Conservation (phyloP, 1,140 invertebrate genomes). For the Thaumetopoea pityocampa region DNA sequence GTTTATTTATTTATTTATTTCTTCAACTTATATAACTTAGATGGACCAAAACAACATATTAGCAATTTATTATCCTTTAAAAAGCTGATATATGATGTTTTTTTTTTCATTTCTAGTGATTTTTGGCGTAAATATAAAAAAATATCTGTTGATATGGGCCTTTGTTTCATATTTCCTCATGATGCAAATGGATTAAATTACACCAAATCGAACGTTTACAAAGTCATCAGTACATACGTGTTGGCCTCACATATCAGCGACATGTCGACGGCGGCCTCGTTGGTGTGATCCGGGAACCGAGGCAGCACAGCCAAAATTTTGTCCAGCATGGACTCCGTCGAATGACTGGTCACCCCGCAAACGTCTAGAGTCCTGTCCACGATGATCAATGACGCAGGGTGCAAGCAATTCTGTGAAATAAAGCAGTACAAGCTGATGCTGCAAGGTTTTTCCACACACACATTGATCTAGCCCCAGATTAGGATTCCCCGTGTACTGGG, state of each 20-base stretch:
- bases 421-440: not conserved
- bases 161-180: too few species aligned
- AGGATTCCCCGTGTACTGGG: too few species aligned
- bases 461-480: not conserved
- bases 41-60: too few species aligned
- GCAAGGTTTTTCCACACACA: not conserved
- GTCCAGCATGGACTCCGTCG: constrained; percentile 79
- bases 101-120: too few species aligned
- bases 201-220: not conserved
- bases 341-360: constrained; percentile 77
- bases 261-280: constrained; percentile 82
- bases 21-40: too few species aligned
- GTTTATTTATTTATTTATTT: too few species aligned
- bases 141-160: too few species aligned
- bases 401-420: constrained; percentile 65
- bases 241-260: constrained; percentile 76
- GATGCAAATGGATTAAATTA: not conserved
- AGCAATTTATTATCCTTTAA: too few species aligned
- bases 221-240: constrained; percentile 76
- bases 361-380: constrained; percentile 82
- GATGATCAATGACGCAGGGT: constrained; percentile 79
- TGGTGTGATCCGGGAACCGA: constrained; percentile 79
- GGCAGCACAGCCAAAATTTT: constrained; percentile 79
- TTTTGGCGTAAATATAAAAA: too few species aligned
- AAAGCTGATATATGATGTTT: too few species aligned